Conservation (phyloP, 2,113 vertebrate species). For the Oncorhynchus keta region DNA sequence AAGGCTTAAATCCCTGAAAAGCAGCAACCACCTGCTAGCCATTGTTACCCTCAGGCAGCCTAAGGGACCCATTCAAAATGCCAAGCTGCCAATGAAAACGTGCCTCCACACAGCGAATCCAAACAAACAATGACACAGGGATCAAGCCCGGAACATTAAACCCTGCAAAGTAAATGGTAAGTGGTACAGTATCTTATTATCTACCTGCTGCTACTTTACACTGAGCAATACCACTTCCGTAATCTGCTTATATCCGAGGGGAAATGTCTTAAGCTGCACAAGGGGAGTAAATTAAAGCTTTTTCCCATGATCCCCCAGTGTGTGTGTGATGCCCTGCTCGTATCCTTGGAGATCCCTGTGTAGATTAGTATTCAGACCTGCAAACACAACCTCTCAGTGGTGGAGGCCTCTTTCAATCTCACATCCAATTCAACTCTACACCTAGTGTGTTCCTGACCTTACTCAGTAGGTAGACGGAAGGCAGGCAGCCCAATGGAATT, state of each 20-base stretch:
- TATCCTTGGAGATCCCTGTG: slow-evolving; percentile 37
- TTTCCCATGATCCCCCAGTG: slow-evolving; percentile 46
- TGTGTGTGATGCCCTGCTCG: slow-evolving; percentile 26
- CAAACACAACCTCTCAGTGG: slow-evolving; percentile 28
- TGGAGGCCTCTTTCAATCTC: neutral
- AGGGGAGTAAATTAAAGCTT: slow-evolving; percentile 58
- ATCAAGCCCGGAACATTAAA: slow-evolving; percentile 51
- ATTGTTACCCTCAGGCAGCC: slow-evolving; percentile 31
- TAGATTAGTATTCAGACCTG: slow-evolving; percentile 28
- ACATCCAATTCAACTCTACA: slow-evolving; percentile 22
- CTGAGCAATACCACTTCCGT: slow-evolving; percentile 48
- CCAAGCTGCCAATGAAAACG: slow-evolving; percentile 15
- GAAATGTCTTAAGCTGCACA: slow-evolving; percentile 54
- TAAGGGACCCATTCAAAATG: slow-evolving; percentile 31
- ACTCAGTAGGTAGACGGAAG: slow-evolving; percentile 9
- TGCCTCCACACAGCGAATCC: slow-evolving; percentile 28
- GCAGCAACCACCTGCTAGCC: slow-evolving; percentile 54
- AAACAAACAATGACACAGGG: slow-evolving; percentile 40
- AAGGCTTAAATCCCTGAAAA: slow-evolving; percentile 55
- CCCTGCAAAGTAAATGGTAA: slow-evolving; percentile 54
- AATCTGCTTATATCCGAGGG: slow-evolving; percentile 59
- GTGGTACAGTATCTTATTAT: slow-evolving; percentile 63
- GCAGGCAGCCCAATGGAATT: neutral
- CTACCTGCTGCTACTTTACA: slow-evolving; percentile 60
- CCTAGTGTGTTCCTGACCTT: slow-evolving; percentile 25